Conservation (phyloP, 2,888 invertebrate genomes). For the Callosobruchus maculatus region DNA sequence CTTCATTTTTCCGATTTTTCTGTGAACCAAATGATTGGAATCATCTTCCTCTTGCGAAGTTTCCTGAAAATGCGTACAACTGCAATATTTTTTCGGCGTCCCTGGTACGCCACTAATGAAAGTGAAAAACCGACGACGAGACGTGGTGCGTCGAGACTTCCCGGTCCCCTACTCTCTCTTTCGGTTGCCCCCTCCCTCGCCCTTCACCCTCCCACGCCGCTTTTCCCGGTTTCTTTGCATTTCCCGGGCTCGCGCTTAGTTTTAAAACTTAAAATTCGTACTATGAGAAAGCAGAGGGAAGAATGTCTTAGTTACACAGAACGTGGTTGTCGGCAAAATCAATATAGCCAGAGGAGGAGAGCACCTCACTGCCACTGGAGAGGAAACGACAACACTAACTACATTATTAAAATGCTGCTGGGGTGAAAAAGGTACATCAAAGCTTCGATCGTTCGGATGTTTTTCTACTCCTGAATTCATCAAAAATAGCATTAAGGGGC, state of each 20-base stretch:
- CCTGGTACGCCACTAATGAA: constrained; percentile 36
- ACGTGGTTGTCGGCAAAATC: constrained; percentile 36
- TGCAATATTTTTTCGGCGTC: constrained; percentile 9
- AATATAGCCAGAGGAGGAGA: constrained; percentile 47
- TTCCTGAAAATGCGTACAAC: too few relatives aligned
- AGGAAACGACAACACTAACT: constrained; percentile 22
- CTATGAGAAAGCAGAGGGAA: constrained; percentile 31
- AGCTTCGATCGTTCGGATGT: too few relatives aligned
- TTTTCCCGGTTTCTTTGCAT: constrained; percentile 41
- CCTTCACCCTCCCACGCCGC: constrained; percentile 20
- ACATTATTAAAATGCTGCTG: constrained; percentile 42
- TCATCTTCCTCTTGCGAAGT: too few relatives aligned
- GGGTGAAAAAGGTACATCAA: background rate
- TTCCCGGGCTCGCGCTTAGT: constrained; percentile 47
- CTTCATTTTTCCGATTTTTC: too few relatives aligned
- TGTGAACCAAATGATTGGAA: too few relatives aligned
- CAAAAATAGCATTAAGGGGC: too few relatives aligned
- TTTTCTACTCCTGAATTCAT: too few relatives aligned
- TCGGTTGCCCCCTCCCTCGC: constrained; percentile 8
- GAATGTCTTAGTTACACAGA: constrained; percentile 48
- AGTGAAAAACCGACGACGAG: constrained; percentile 38
- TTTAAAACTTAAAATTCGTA: constrained; percentile 50
- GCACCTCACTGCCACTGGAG: background rate
- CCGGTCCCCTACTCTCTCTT: constrained; percentile 12
- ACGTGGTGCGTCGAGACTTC: constrained; percentile 21